phyloP scores from a whole-genome alignment of 2,797 vertebrate species.

The Lophius americanus region DNA sequence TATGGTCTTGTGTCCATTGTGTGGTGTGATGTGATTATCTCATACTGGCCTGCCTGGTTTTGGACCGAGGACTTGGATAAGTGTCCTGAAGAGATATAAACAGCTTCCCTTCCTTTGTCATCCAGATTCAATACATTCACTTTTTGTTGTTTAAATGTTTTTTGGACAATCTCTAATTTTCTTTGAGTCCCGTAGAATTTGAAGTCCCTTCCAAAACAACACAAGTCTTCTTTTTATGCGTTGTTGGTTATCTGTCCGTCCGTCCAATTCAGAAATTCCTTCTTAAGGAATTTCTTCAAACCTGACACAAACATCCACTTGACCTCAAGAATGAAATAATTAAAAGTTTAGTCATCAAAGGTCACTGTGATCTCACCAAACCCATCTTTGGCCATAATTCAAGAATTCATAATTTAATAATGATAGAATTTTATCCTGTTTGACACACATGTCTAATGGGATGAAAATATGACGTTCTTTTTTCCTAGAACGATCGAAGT shows the following conservation, averaged over 20 bases:
- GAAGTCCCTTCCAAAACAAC: conserved; percentile 34
- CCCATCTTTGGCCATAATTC: not conserved
- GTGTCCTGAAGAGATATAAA: conserved; percentile 62
- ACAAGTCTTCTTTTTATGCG: conserved; percentile 14
- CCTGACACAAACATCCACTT: too few species aligned
- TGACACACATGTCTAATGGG: too few species aligned
- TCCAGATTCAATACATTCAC: conserved; percentile 54
- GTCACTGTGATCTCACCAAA: not conserved
- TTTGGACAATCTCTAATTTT: conserved; percentile 28
- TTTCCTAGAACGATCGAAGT: too few species aligned
- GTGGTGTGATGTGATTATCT: conserved; percentile 70
- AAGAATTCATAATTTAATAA: not conserved
- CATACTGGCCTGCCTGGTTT: conserved; percentile 59
- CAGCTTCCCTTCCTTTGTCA: conserved; percentile 53
- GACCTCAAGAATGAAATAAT: too few species aligned
- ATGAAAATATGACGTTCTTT: too few species aligned
- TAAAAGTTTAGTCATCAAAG: too few species aligned
- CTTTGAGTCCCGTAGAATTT: conserved; percentile 49
- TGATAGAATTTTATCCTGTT: too few species aligned
- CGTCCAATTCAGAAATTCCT: too few species aligned
- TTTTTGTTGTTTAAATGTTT: conserved; percentile 61
- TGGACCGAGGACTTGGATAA: conserved; percentile 68
- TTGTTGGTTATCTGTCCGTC: not conserved
- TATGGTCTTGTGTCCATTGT: conserved; percentile 69
- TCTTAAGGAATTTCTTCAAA: not conserved